Evolutionary conservation across 1,140 invertebrate species (phyloP).

Genomic region (Hirudo medicinalis): DNA sequence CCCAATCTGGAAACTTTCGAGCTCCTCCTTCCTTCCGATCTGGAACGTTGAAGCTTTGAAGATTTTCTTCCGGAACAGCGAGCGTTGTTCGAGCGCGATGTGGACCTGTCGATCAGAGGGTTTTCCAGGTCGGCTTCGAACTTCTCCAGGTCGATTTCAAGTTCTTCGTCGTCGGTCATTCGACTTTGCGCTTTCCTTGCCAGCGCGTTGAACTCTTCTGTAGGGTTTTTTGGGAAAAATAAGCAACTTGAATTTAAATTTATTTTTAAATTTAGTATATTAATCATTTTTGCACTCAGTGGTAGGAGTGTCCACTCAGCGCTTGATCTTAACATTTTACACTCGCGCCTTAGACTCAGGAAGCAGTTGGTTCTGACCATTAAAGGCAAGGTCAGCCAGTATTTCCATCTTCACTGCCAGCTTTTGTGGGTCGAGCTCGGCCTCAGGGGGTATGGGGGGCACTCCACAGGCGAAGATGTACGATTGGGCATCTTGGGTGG

Average conservation of each 20-base stretch:
- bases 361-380: not conserved
- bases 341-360: too few relatives aligned
- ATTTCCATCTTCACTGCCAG: not conserved
- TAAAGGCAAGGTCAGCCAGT: not conserved
- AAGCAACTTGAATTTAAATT: too few relatives aligned
- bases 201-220: not conserved
- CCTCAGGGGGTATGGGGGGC: not conserved
- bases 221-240: too few relatives aligned
- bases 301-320: too few relatives aligned
- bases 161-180: too few relatives aligned
- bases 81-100: not conserved
- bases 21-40: too few relatives aligned
- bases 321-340: too few relatives aligned
- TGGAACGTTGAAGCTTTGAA: too few relatives aligned
- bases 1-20: not conserved
- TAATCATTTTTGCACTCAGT: too few relatives aligned
- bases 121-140: not conserved
- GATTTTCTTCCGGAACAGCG: not conserved
- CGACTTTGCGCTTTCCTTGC: not conserved
- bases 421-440: not conserved
- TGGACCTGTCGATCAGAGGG: not conserved
- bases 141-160: too few relatives aligned
- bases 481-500: conserved; percentile 7
- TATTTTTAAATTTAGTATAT: too few relatives aligned
- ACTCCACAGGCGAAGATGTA: conserved; percentile 3